phyloP scores from a whole-genome alignment of 1,140 invertebrate species.

The Drosophila orosa region DNA sequence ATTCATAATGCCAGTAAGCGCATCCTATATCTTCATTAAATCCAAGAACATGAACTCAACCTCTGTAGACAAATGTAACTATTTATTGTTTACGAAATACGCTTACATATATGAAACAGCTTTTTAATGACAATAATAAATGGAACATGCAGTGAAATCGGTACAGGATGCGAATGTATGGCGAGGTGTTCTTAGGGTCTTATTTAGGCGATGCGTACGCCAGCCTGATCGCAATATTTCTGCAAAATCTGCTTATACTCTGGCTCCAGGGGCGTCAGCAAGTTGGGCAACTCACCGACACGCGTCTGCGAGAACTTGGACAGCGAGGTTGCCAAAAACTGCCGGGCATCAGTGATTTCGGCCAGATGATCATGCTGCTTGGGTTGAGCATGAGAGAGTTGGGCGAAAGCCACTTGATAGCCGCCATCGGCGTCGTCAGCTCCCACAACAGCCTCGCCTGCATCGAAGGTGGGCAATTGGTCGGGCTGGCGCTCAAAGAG shows the following conservation, averaged over 20 bases:
- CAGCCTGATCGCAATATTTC: conserved; percentile 81
- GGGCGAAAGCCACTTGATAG: conserved; percentile 95
- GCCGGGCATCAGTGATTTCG: conserved; percentile 87
- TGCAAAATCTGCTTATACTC: conserved; percentile 77
- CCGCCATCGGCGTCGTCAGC: conserved; percentile 90
- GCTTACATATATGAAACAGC: conserved; percentile 52
- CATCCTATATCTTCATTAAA: not conserved
- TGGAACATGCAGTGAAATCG: conserved; percentile 10
- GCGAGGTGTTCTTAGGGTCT: conserved; percentile 25
- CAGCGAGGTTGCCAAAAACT: conserved; percentile 89
- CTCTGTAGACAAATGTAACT: conserved; percentile 41
- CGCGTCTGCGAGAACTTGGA: conserved; percentile 87
- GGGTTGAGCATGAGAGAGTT: conserved; percentile 93
- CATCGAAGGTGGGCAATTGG: conserved; percentile 88
- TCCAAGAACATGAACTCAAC: no score
- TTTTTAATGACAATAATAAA: conserved; percentile 49
- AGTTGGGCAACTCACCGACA: conserved; percentile 86
- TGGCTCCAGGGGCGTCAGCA: conserved; percentile 71
- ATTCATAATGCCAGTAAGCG: not conserved
- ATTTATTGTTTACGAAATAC: conserved; percentile 53
- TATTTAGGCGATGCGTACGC: conserved; percentile 66
- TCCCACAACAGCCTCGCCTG: conserved; percentile 89
- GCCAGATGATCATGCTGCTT: conserved; percentile 89
- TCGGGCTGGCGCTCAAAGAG: conserved; percentile 95
- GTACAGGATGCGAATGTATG: conserved; percentile 24